Conservation (phyloP, 2,888 invertebrate genomes). For the Odontocolon sp. region DNA sequence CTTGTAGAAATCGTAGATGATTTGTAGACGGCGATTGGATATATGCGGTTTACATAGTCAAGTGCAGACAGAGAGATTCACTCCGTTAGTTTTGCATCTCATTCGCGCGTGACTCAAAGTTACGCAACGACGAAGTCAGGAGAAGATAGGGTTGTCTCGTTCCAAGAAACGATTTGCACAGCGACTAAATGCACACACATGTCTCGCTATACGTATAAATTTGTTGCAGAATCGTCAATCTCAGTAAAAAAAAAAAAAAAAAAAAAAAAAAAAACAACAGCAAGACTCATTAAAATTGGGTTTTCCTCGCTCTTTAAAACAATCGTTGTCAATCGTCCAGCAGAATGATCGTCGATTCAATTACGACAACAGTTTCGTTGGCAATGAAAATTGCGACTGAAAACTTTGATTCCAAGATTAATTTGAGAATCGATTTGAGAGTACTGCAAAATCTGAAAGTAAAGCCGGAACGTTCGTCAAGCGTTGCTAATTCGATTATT, state of each 20-base stretch:
- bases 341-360: background rate
- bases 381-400: too few relatives aligned
- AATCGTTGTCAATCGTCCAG: too few relatives aligned
- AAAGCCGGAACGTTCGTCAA: background rate
- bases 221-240: constrained; percentile 4
- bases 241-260: background rate
- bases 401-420: background rate
- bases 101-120: constrained; percentile 40
- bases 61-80: background rate
- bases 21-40: background rate
- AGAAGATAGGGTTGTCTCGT: constrained; percentile 13
- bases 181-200: background rate
- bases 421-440: background rate
- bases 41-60: background rate
- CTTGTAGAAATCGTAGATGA: constrained; percentile 9
- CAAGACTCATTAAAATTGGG: background rate
- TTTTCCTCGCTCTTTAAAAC: background rate
- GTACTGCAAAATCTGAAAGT: background rate
- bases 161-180: constrained; percentile 47
- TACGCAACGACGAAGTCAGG: constrained; percentile 28
- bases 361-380: too few relatives aligned
- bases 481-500: constrained; percentile 27
- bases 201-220: background rate
- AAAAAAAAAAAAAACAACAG: too few relatives aligned
- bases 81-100: constrained; percentile 28